Percentiles rank a stretch among this genome's conserved stretches.
Evolutionary conservation across 2,113 vertebrate species (phyloP).

Genomic region (Macrotis lagotis): DNA sequence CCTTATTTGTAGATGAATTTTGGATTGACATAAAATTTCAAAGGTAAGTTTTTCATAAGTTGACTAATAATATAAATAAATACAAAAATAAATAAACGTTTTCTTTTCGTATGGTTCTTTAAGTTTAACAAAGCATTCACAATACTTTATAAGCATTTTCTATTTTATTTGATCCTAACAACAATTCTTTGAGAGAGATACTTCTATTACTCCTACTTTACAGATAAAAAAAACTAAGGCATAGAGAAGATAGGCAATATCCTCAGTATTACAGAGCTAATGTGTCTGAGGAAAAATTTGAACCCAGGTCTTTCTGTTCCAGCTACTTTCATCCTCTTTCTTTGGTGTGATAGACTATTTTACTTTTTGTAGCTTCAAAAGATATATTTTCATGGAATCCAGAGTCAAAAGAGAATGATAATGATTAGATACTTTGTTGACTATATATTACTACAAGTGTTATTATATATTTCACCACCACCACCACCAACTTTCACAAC

Average conservation of each 20-base stretch:
- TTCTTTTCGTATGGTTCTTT: not conserved
- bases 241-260: not conserved
- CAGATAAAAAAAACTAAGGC: not conserved
- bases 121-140: not conserved
- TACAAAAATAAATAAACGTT: not conserved
- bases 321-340: not conserved
- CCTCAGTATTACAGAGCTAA: not conserved
- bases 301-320: not conserved
- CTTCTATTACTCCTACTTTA: not conserved
- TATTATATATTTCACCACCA: not conserved
- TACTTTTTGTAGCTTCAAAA: not conserved
- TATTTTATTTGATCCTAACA: not conserved
- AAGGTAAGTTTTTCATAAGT: not conserved
- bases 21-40: not conserved
- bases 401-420: not conserved
- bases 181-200: not conserved
- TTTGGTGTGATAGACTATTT: not conserved
- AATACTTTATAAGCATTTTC: not conserved
- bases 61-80: not conserved
- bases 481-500: not conserved
- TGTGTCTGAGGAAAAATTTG: not conserved
- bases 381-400: not conserved
- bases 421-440: not conserved
- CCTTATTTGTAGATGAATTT: not conserved
- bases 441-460: not conserved